Evolutionary conservation across 2,797 vertebrate genomes (phyloP).

Genomic region (Epinephelus awoara): DNA sequence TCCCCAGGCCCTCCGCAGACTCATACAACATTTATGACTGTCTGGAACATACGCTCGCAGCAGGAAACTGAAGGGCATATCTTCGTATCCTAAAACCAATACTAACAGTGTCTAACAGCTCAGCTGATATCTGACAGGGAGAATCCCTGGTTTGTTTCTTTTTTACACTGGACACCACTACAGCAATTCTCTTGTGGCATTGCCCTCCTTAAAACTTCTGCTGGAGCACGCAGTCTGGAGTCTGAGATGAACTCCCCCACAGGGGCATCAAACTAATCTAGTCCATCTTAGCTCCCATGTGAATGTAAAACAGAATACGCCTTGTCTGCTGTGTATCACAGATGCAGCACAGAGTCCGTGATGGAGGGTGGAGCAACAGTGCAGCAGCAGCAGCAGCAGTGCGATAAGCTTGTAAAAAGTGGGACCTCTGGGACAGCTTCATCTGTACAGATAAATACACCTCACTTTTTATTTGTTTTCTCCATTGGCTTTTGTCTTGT

Average conservation of each 20-base stretch:
- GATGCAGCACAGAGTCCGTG: slow-evolving; percentile 15
- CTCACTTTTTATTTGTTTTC: slow-evolving; percentile 28
- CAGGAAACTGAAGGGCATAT: slow-evolving; percentile 60
- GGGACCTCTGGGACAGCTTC: slow-evolving; percentile 18
- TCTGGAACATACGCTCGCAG: slow-evolving; percentile 69
- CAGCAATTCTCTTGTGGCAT: slow-evolving; percentile 4
- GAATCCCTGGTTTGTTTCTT: slow-evolving; percentile 34
- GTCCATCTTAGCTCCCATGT: slow-evolving; percentile 23
- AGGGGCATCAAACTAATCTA: slow-evolving; percentile 27
- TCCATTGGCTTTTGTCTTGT: neutral
- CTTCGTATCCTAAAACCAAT: slow-evolving; percentile 47
- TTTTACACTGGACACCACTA: slow-evolving; percentile 10
- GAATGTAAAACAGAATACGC: slow-evolving; percentile 45
- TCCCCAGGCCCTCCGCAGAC: slow-evolving; percentile 42
- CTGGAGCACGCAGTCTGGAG: slow-evolving; percentile 20
- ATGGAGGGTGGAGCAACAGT: slow-evolving; percentile 8
- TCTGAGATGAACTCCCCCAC: slow-evolving; percentile 37
- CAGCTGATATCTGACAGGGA: slow-evolving; percentile 40
- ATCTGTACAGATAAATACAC: slow-evolving; percentile 8
- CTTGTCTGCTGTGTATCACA: slow-evolving; percentile 18
- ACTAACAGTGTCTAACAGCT: slow-evolving; percentile 46
- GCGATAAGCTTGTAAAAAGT: slow-evolving; percentile 34
- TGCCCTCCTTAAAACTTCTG: slow-evolving; percentile 22
- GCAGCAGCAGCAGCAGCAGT: neutral
- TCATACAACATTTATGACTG: slow-evolving; percentile 76